Conservation (phyloP, 2,888 invertebrate species). For the Drosophila kuntzei region DNA sequence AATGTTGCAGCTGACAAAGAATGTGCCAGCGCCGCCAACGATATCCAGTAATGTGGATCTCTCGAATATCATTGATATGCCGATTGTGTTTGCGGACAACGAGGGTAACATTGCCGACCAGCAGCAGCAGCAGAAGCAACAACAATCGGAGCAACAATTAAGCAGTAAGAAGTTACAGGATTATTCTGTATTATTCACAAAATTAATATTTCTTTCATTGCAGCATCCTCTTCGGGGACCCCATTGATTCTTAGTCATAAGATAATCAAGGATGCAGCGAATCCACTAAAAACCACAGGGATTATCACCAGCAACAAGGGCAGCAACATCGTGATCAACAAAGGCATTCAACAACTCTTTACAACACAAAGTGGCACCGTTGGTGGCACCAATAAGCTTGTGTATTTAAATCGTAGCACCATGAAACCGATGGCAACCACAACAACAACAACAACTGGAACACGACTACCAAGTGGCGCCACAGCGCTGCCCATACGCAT, state of each 20-base stretch:
- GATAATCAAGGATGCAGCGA: constrained; percentile 78
- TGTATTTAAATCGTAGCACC: constrained; percentile 84
- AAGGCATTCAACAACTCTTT: constrained; percentile 65
- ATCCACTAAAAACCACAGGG: constrained; percentile 28
- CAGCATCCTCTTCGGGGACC: constrained; percentile 42
- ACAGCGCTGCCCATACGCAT: constrained; percentile 67
- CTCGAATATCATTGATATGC: constrained; percentile 88
- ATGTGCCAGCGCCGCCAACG: constrained; percentile 30
- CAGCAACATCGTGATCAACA: constrained; percentile 78
- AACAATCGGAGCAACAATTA: constrained; percentile 24
- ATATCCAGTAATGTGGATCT: constrained; percentile 83
- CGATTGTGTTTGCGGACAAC: constrained; percentile 89
- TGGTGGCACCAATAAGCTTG: constrained; percentile 79
- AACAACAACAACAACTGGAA: constrained; percentile 59
- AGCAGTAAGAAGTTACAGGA: constrained; percentile 50
- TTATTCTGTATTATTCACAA: not conserved
- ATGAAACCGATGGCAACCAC: constrained; percentile 83
- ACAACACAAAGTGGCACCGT: constrained; percentile 42
- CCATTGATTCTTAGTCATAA: constrained; percentile 82
- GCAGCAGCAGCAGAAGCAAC: constrained; percentile 54
- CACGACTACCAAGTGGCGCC: constrained; percentile 69
- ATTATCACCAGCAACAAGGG: constrained; percentile 52
- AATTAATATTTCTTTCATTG: not conserved
- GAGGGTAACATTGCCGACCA: constrained; percentile 82
- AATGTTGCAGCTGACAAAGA: constrained; percentile 74